These are phyloP conservation scores for Babyrousa celebensis DNA, from an alignment of 2,797 vertebrate genomes.

Conservation along the genomic window DNA sequence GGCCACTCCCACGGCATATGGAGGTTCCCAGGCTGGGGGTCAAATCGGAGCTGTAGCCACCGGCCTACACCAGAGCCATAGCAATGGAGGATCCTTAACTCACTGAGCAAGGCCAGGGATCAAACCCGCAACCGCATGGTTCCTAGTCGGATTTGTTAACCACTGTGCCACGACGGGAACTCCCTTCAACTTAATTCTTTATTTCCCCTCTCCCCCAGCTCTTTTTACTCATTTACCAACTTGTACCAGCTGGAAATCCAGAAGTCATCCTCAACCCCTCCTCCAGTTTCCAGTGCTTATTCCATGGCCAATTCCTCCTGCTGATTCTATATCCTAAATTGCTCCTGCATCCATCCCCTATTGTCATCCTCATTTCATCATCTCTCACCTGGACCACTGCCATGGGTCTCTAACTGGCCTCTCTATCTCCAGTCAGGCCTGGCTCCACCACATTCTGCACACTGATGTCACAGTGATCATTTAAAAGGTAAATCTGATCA, in stretches of 20 bases:
- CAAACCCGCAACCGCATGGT: too few species aligned
- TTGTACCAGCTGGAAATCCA: neutral
- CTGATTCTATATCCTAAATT: slow-evolving; percentile 82
- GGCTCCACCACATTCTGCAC: slow-evolving; percentile 65
- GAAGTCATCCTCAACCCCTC: slow-evolving; percentile 29
- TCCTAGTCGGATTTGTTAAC: too few species aligned
- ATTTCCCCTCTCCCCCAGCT: neutral
- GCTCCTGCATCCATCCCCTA: slow-evolving; percentile 81
- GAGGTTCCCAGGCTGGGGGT: too few species aligned
- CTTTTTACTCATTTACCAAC: neutral
- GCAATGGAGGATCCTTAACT: too few species aligned
- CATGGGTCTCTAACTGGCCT: slow-evolving; percentile 69
- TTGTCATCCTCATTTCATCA: slow-evolving; percentile 81
- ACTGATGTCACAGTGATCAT: slow-evolving; percentile 76
- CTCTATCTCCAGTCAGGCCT: slow-evolving; percentile 77
- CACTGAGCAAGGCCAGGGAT: too few species aligned
- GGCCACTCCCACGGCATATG: too few species aligned
- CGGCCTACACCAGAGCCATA: too few species aligned
- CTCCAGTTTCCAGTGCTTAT: neutral
- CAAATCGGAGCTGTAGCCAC: too few species aligned
- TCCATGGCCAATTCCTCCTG: slow-evolving; percentile 66
- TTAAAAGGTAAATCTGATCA: slow-evolving; percentile 85
- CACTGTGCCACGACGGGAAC: too few species aligned
- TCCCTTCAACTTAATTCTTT: neutral
- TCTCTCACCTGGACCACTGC: slow-evolving; percentile 82